Conservation (phyloP, 2,113 vertebrate genomes). For the Urocolius indicus region DNA sequence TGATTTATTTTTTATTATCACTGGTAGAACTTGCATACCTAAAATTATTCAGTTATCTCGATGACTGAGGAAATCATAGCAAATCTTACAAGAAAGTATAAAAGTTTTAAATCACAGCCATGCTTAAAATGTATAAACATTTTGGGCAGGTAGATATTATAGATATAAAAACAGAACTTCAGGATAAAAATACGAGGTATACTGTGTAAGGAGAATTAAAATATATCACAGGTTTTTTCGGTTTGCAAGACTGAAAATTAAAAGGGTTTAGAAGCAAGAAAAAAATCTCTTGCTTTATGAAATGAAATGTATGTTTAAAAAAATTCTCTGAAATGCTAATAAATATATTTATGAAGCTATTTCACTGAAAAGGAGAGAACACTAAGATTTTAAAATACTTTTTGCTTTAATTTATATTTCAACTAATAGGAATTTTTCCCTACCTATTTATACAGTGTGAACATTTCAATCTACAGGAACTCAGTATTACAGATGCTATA, state of each 20-base stretch:
- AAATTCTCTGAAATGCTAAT: conserved; percentile 11
- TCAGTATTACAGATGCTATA: not conserved
- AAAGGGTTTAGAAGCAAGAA: conserved; percentile 20
- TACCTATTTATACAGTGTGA: not conserved
- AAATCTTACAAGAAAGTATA: conserved; percentile 52
- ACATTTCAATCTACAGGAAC: not conserved
- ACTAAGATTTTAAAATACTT: not conserved
- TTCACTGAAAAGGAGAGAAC: not conserved
- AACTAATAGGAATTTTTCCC: not conserved
- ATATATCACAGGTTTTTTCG: not conserved
- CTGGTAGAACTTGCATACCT: conserved; percentile 70
- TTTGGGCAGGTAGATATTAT: not conserved
- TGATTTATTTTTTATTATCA: conserved; percentile 82
- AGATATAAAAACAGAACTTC: conserved; percentile 45
- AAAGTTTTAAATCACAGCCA: conserved; percentile 58
- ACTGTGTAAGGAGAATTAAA: conserved; percentile 16
- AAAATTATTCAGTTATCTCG: conserved; percentile 66
- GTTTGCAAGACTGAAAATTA: not conserved
- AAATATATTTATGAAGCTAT: not conserved
- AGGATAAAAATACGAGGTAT: not conserved
- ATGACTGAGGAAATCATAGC: conserved; percentile 45
- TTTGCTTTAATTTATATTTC: conserved; percentile 30
- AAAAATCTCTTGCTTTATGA: not conserved
- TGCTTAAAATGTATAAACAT: conserved; percentile 15
- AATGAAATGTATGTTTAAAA: conserved; percentile 22